Conservation (phyloP, 2,113 vertebrate species). For the Neolamprologus sp. region DNA sequence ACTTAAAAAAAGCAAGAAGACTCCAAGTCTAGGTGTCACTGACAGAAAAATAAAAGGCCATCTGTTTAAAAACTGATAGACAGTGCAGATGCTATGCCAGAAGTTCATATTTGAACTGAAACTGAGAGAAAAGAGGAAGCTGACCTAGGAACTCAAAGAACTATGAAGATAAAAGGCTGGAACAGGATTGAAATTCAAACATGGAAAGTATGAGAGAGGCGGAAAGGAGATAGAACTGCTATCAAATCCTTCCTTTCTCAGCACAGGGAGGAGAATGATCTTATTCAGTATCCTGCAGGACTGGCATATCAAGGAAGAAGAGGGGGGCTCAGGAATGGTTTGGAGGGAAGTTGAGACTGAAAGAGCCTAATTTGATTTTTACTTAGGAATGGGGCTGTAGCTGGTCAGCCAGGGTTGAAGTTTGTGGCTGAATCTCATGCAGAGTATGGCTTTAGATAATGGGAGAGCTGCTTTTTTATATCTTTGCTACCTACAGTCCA, state of each 20-base stretch:
- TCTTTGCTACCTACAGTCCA: not conserved
- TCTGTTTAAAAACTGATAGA: not conserved
- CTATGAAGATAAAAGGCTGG: not conserved
- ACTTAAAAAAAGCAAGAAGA: not conserved
- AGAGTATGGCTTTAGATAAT: not conserved
- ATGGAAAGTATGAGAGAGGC: constrained; percentile 16
- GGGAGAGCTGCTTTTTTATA: not conserved
- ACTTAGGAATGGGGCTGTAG: not conserved
- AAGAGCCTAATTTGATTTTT: not conserved
- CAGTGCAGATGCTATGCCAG: not conserved
- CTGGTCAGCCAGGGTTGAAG: not conserved
- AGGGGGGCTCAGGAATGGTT: not conserved
- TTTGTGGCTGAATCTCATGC: not conserved
- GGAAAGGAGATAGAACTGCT: constrained; percentile 18
- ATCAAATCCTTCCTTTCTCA: constrained; percentile 41
- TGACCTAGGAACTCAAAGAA: not conserved
- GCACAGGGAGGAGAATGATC: not conserved
- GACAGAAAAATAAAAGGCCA: not conserved
- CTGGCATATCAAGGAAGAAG: not conserved
- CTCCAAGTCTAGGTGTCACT: not conserved
- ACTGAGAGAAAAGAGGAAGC: constrained; percentile 8
- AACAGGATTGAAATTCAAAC: constrained; percentile 20
- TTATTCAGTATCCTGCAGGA: not conserved
- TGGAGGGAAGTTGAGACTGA: not conserved
- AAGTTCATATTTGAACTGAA: not conserved